Conservation (phyloP, 2,113 vertebrate genomes). For the Silurus glanis region DNA sequence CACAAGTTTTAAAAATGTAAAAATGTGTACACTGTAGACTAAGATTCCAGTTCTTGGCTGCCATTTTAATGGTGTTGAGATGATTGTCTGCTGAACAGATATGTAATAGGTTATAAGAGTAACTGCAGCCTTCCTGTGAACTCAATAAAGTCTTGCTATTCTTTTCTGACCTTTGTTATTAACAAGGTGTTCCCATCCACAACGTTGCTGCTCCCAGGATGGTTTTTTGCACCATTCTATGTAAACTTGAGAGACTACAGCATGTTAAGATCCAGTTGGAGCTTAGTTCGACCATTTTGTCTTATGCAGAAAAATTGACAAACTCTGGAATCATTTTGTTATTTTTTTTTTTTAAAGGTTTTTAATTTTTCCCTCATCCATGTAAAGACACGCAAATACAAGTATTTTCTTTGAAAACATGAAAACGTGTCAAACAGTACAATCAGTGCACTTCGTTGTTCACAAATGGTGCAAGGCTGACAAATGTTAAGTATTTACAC, state of each 20-base stretch:
- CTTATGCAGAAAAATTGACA: not conserved
- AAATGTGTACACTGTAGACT: too few relatives aligned
- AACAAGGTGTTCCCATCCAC: too few relatives aligned
- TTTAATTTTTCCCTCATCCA: not conserved
- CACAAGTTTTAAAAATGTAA: too few relatives aligned
- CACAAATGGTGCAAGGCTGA: conserved; percentile 1
- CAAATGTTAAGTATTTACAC: conserved; percentile 27
- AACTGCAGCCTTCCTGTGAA: too few relatives aligned
- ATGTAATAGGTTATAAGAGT: too few relatives aligned
- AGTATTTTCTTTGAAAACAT: conserved; percentile 1
- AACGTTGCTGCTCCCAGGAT: not conserved
- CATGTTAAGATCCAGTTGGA: not conserved
- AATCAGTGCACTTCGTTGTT: not conserved
- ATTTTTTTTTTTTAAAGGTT: not conserved
- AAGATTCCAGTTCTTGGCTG: too few relatives aligned
- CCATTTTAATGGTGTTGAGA: too few relatives aligned
- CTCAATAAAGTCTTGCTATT: too few relatives aligned
- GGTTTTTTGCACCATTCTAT: not conserved
- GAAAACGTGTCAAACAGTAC: not conserved
- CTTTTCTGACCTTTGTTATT: too few relatives aligned
- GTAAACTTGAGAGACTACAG: not conserved
- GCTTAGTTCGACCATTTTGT: not conserved
- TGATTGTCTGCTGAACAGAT: too few relatives aligned
- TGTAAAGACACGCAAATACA: not conserved
- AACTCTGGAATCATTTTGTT: not conserved